Percentiles rank a stretch among this genome's conserved stretches.
Conservation (phyloP, 2,888 invertebrate genomes). For the Steinernema hermaphroditum region DNA sequence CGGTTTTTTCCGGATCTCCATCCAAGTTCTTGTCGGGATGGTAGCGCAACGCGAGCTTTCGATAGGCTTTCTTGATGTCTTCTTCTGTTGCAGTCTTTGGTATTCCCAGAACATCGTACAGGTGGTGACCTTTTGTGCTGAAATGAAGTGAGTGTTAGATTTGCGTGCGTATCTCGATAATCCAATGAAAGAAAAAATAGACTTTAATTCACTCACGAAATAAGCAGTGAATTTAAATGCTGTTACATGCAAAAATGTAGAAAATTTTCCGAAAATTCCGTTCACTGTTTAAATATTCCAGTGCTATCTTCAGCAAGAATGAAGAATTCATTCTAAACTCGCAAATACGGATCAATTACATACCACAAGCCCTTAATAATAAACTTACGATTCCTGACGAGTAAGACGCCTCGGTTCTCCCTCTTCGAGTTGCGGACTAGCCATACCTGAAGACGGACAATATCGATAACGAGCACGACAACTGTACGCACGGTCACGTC, state of each 20-base stretch:
- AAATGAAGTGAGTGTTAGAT: too few relatives aligned
- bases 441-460: not conserved
- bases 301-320: not conserved
- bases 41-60: constrained; percentile 59
- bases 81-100: constrained; percentile 62
- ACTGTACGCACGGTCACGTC: not conserved
- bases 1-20: constrained; percentile 63
- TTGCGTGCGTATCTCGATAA: not conserved
- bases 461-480: not conserved
- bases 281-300: not conserved
- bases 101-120: constrained; percentile 61
- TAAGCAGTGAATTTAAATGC: not conserved
- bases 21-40: constrained; percentile 66
- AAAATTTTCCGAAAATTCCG: not conserved
- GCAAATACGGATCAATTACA: too few relatives aligned
- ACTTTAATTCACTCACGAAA: not conserved
- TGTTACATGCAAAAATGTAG: not conserved
- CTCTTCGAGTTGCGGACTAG: not conserved
- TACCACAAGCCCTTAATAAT: not conserved
- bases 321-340: too few relatives aligned
- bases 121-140: constrained; percentile 49
- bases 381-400: constrained; percentile 29
- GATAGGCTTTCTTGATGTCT: constrained; percentile 63
- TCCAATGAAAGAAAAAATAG: too few relatives aligned
- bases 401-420: constrained; percentile 1